These are phyloP conservation scores for Heliothis peltigera DNA, from an alignment of 2,888 invertebrate genomes.

Conservation along the genomic window DNA sequence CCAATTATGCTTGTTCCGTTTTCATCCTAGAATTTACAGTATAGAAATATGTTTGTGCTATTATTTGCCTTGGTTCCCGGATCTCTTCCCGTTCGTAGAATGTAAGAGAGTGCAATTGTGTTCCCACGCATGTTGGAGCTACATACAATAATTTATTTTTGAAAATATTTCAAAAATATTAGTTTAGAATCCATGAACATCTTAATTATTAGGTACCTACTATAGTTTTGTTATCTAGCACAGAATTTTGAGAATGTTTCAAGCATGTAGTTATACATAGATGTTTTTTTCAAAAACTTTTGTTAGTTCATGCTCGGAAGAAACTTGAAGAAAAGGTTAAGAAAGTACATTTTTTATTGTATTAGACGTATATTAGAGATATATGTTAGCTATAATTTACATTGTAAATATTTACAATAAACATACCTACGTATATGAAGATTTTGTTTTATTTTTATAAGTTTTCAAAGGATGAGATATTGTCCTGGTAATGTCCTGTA, in stretches of 20 bases:
- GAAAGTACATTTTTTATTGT: slow-evolving; percentile 78
- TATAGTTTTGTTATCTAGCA: slow-evolving; percentile 4
- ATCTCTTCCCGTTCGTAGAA: not conserved
- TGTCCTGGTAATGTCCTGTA: no score
- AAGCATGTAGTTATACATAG: slow-evolving; percentile 10
- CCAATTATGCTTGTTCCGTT: no score
- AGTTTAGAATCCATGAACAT: slow-evolving; percentile 7
- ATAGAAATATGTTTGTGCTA: no score
- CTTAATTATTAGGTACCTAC: not conserved
- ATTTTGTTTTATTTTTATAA: slow-evolving; percentile 37
- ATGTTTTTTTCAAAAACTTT: slow-evolving; percentile 2
- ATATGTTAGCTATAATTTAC: slow-evolving; percentile 71
- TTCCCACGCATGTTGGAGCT: no score
- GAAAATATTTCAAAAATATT: no score
- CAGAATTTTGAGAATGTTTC: slow-evolving; percentile 22
- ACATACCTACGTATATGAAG: slow-evolving; percentile 63
- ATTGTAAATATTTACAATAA: slow-evolving; percentile 84
- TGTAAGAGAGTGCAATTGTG: no score
- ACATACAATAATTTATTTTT: no score
- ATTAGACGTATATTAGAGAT: slow-evolving; percentile 67
- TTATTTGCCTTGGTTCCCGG: not conserved
- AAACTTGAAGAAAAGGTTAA: slow-evolving; percentile 45
- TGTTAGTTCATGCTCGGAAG: slow-evolving; percentile 37
- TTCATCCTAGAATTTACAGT: no score
- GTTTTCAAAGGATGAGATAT: no score